Evolutionary conservation across 1,140 invertebrate genomes (phyloP).

Genomic region (Atopsyche davidsoni): DNA sequence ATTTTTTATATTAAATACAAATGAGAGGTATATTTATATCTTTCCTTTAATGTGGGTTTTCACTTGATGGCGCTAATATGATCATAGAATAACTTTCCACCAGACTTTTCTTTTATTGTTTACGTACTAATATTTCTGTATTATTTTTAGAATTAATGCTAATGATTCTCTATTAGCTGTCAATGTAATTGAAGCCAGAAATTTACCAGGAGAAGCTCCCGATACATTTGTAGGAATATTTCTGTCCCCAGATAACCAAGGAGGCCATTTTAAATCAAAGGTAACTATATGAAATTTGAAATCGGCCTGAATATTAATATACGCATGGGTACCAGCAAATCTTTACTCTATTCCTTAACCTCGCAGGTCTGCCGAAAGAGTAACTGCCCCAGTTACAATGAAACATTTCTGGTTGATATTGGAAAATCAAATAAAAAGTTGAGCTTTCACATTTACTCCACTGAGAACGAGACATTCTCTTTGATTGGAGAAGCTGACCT

Average conservation of each 20-base stretch:
- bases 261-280: slow-evolving; percentile 28
- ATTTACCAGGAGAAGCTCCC: slow-evolving; percentile 23
- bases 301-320: neutral
- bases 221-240: slow-evolving; percentile 30
- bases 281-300: slow-evolving; percentile 9
- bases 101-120: too few species aligned
- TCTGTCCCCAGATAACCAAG: slow-evolving; percentile 26
- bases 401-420: slow-evolving; percentile 66
- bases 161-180: slow-evolving; percentile 28
- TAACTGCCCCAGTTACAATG: slow-evolving; percentile 65
- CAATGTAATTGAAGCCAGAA: slow-evolving; percentile 29
- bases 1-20: too few species aligned
- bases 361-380: slow-evolving; percentile 42
- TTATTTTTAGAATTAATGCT: slow-evolving; percentile 25
- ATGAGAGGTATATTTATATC: too few species aligned
- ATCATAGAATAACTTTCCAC: too few species aligned
- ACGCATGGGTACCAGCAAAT: neutral
- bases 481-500: slow-evolving; percentile 61
- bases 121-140: too few species aligned
- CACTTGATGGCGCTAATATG: too few species aligned
- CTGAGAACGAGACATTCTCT: slow-evolving; percentile 57
- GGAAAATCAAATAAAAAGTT: slow-evolving; percentile 48
- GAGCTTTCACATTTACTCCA: slow-evolving; percentile 57
- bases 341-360: neutral
- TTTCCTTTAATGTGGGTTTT: too few species aligned